Conservation (phyloP, 23 tunicate genomes). For the Halocynthia roretzi region DNA sequence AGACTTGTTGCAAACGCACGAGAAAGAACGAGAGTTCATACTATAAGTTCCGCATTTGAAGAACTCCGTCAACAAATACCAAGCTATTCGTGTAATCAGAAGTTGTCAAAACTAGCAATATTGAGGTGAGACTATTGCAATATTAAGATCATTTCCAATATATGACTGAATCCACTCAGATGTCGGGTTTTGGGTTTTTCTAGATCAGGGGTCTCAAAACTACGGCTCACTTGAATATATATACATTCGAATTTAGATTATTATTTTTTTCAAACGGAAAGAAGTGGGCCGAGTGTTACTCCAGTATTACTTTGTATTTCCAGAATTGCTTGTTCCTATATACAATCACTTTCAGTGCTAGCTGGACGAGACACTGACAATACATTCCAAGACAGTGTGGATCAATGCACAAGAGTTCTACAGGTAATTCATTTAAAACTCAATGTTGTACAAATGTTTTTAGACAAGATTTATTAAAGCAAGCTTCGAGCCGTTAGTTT, state of each 20-base stretch:
- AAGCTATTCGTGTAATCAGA: slow-evolving; percentile 97
- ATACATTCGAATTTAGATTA: too few species aligned
- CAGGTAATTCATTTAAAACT: slow-evolving; percentile 36
- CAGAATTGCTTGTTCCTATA: slow-evolving; percentile 97
- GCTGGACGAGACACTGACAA: slow-evolving; percentile 63
- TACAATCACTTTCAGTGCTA: slow-evolving; percentile 84
- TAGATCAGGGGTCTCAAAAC: too few species aligned
- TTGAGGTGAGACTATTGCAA: slow-evolving; percentile 37
- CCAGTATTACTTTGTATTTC: too few species aligned
- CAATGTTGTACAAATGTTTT: too few species aligned
- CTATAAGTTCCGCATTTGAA: slow-evolving; percentile 97
- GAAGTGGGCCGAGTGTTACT: too few species aligned
- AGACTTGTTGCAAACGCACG: slow-evolving; percentile 97
- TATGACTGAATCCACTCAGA: not conserved
- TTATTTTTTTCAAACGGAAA: too few species aligned
- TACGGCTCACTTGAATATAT: too few species aligned
- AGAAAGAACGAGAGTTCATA: slow-evolving; percentile 98
- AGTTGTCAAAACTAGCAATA: slow-evolving; percentile 96
- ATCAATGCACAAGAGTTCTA: slow-evolving; percentile 84
- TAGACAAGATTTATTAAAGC: too few species aligned
- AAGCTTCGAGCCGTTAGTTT: too few species aligned
- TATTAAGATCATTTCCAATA: not conserved
- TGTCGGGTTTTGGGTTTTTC: not conserved
- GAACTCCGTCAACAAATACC: slow-evolving; percentile 91
- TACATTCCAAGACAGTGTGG: slow-evolving; percentile 81